Base-by-base conservation (phyloP, 2,797 vertebrate species). In the Pangasius larnaudii region DNA sequence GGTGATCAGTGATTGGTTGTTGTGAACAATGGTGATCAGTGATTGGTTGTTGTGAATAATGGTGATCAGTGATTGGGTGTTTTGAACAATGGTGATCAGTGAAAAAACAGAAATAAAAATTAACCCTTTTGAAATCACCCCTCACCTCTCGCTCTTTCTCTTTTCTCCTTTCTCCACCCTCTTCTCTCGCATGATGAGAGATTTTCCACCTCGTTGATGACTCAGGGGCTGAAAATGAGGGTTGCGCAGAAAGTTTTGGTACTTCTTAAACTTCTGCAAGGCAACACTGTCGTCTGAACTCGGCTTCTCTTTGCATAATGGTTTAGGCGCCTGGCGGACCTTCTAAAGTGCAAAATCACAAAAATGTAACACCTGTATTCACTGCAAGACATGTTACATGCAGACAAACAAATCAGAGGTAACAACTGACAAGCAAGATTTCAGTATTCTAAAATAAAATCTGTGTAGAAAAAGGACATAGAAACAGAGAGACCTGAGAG, bases 221-320 rank as follows among this genome's bases (percentile, higher is more conserved):
- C 95, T 95, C 1, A 94, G 96, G 14, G 97, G 95, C 87, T 97
- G 96, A 92, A 97, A 99, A 0, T 97, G 96, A 13, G 98, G 98
- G 85, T 98, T 99, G 89, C 93, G 96, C n/a, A 98, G 94, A 90
- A 96, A 98, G 85, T 87, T 93, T 13, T 96, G 95, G 11, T 82
- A 92, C 53, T 92, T 93, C 88, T 96, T 95, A 59, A 97, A 89
- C 67, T 87, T 96, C 82, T 93, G 90, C 2, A 97, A 92, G 49
- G 92, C 92, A 3, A 87, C 86, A 19, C 22, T 22, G 1, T 93
- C 95, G n/a, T 91, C 91, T 0, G 87, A 87, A 1, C 89, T 89
- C 16, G 91, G 92, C 77, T 92, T 92, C 1, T 89, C 90, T 91
- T 92, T 95, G 94, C 94, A 93, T 16, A 87, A 89, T 24, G 63